Evolutionary conservation across 23 tunicate genomes (phyloP).

Genomic region (Botrylloides violaceus): DNA sequence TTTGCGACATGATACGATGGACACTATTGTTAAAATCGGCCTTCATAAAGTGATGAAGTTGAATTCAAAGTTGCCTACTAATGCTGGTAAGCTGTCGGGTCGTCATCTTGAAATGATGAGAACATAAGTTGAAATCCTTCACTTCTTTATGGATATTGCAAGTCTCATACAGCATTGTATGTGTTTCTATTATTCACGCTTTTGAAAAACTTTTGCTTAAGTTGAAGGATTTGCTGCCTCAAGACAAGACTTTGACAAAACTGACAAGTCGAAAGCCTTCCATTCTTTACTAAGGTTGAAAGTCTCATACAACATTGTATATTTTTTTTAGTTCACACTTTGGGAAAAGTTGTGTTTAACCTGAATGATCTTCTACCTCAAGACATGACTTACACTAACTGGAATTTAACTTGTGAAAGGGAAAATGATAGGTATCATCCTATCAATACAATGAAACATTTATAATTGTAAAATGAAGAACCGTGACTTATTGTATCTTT

Average conservation of each 20-base stretch:
- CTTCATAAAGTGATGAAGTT: background rate
- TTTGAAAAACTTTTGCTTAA: too few species aligned
- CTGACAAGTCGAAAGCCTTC: too few species aligned
- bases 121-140: too few species aligned
- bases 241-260: too few species aligned
- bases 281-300: too few species aligned
- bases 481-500: background rate
- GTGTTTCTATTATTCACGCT: too few species aligned
- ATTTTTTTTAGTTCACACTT: background rate
- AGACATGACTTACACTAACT: background rate
- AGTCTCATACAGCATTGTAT: too few species aligned
- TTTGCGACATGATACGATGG: background rate
- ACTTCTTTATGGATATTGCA: too few species aligned
- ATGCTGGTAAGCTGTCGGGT: too few species aligned
- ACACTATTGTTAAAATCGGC: background rate
- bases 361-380: background rate
- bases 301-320: too few species aligned
- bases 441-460: background rate
- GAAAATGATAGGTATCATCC: conserved; percentile 2
- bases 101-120: too few species aligned
- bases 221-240: too few species aligned
- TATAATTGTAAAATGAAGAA: background rate
- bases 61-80: background rate
- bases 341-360: background rate
- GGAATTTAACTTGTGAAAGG: background rate